Evolutionary conservation across 1,140 invertebrate species (phyloP), one percentile per base, ranked within the genome.

Genomic region (Drosophila prosaltans): DNA sequence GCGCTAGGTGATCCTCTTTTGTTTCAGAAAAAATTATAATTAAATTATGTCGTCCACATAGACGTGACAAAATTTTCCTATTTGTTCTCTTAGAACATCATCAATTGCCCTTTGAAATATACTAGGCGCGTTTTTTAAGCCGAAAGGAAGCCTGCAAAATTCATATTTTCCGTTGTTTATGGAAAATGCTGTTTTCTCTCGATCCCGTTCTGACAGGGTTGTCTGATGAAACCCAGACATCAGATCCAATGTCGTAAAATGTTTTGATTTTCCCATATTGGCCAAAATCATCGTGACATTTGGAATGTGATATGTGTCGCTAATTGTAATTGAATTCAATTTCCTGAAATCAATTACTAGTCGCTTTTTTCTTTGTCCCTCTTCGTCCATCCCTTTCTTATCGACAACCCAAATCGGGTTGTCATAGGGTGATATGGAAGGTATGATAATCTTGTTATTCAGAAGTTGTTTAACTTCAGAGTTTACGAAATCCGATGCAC

Each of bases 91-190:
- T 7, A 54, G 36, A 5, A 61, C 43, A 26, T 61, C 24, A 4
- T 39, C 66, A 16, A 67, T 67, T 5, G 65, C 65, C 30, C 65
- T 59, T 10, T 67, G 41, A 30, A 67, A 59, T 1, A 67, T 68
- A 36, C 66, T 68, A 1, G 24, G 11, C 2, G 58, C 57, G 36
- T 68, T 51, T n/a, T 54, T 61, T 0, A 54, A 21, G 3, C 57
- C 3, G 32, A 32, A 30, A 16, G 16, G 28, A 1, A 6, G 1
- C 9, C 28, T 8, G 9, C 43, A 45, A 10, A 45, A 11, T 45
- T 11, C 26, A 26, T 45, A 45, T 7, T 24, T 43, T n/a, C 39
- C 28, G 7, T 62, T 62, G 7, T 28, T 45, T 2, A 45, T 10
- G 3, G 40, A 62, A n/a, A 28, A 4, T 30, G 21, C 24, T 43